Percentiles rank a stretch among this genome's conserved stretches.
Conservation (phyloP, 2,888 invertebrate genomes). For the Nesidiocoris tenuis region DNA sequence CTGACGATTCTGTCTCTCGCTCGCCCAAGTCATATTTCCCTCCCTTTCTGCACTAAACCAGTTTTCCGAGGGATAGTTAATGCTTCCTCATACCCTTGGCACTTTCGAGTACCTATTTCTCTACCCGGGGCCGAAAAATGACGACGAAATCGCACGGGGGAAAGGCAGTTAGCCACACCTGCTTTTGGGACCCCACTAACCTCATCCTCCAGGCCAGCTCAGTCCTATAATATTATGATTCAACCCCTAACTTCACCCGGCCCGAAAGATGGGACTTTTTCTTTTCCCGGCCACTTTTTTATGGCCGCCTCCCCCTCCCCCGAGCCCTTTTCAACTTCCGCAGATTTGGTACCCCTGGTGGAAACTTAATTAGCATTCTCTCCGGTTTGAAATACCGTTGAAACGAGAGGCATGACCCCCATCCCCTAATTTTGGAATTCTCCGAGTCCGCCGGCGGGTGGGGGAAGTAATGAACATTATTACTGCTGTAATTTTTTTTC, state of each 20-base stretch:
- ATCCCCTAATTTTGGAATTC: background rate
- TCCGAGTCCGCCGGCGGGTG: background rate
- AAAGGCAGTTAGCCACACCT: constrained; percentile 10
- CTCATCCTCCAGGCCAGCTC: background rate
- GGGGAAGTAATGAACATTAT: background rate
- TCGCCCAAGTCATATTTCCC: background rate
- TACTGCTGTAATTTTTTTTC: background rate
- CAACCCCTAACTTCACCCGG: background rate
- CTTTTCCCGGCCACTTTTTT: background rate
- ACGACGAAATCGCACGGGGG: background rate
- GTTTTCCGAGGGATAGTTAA: background rate
- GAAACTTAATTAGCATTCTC: constrained; percentile 16
- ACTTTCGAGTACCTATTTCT: background rate
- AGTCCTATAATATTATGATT: background rate
- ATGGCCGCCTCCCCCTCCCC: background rate
- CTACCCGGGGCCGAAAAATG: background rate
- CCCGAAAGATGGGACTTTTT: background rate
- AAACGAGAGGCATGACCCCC: constrained; percentile 1
- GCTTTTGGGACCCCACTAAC: background rate
- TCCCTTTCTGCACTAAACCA: background rate
- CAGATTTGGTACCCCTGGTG: background rate
- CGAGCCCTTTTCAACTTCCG: background rate
- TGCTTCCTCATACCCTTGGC: background rate
- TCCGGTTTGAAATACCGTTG: constrained; percentile 6
- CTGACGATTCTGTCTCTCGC: background rate